Conservation (phyloP, 2,797 vertebrate species). For the Macropus fuliginosus region DNA sequence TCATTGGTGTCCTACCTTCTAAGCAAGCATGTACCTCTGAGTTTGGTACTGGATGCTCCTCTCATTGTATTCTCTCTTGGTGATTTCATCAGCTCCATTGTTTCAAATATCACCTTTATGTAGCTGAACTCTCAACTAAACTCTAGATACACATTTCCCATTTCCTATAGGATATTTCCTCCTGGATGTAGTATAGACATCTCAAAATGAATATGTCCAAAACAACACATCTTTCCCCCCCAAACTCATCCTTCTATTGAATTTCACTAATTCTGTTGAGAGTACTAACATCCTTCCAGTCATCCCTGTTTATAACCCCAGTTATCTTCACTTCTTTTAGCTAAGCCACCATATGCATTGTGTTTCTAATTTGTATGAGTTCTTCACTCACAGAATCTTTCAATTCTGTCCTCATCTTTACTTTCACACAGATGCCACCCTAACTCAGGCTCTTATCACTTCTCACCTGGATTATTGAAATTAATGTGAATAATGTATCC, state of each 20-base stretch:
- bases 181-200: background rate
- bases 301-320: background rate
- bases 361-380: background rate
- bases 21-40: background rate
- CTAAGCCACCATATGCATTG: background rate
- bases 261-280: background rate
- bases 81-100: background rate
- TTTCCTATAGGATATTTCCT: background rate
- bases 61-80: background rate
- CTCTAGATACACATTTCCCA: background rate
- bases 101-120: background rate
- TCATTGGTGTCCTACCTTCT: background rate
- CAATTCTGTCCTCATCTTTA: background rate
- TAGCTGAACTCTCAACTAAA: background rate
- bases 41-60: background rate
- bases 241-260: background rate
- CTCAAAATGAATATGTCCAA: background rate
- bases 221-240: background rate
- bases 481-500: background rate
- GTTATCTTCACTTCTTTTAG: background rate
- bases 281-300: background rate
- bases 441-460: background rate
- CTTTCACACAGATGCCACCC: background rate
- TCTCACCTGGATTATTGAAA: background rate
- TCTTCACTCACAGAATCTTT: background rate